Conservation (phyloP, 2,888 invertebrate genomes). For the Hirtodrosophila cameraria region DNA sequence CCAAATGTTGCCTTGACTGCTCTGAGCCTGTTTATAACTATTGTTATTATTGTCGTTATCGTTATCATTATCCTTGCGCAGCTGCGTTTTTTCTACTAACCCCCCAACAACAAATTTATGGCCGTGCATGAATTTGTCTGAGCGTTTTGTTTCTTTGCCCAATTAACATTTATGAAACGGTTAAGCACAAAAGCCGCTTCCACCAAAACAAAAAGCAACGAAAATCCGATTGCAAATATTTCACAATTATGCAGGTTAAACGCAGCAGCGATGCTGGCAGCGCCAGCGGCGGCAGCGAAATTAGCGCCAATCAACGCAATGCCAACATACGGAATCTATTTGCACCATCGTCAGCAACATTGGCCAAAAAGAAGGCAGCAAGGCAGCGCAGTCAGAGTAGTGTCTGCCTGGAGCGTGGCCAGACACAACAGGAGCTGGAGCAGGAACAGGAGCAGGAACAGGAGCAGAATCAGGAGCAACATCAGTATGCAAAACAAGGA, state of each 20-base stretch:
- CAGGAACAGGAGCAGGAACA: not conserved
- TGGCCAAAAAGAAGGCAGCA: constrained; percentile 58
- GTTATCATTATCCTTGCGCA: constrained; percentile 9
- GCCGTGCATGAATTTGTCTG: constrained; percentile 46
- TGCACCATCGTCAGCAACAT: constrained; percentile 58
- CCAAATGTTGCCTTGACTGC: constrained; percentile 43
- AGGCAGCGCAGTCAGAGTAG: constrained; percentile 69
- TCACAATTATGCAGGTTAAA: constrained; percentile 77
- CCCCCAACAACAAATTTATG: constrained; percentile 48
- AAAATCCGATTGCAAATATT: constrained; percentile 57
- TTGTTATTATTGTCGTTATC: constrained; percentile 40
- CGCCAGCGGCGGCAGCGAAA: constrained; percentile 41
- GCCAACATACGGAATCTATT: constrained; percentile 79
- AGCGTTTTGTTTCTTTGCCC: constrained; percentile 40
- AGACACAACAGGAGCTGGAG: constrained; percentile 23
- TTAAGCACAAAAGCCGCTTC: constrained; percentile 42
- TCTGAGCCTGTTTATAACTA: constrained; percentile 52
- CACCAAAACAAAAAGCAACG: constrained; percentile 28
- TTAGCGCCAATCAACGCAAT: constrained; percentile 72
- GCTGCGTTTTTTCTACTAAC: constrained; percentile 63
- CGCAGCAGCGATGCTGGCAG: constrained; percentile 50
- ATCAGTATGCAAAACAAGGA: constrained; percentile 4
- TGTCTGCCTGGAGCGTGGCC: constrained; percentile 59
- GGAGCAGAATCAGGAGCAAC: too few species aligned
- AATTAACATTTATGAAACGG: constrained; percentile 64